A percentile compares a stretch with the other conserved stretches of the same genome.
Evolutionary conservation across 2,113 vertebrate species (phyloP).

Genomic region (Barbus barbus): DNA sequence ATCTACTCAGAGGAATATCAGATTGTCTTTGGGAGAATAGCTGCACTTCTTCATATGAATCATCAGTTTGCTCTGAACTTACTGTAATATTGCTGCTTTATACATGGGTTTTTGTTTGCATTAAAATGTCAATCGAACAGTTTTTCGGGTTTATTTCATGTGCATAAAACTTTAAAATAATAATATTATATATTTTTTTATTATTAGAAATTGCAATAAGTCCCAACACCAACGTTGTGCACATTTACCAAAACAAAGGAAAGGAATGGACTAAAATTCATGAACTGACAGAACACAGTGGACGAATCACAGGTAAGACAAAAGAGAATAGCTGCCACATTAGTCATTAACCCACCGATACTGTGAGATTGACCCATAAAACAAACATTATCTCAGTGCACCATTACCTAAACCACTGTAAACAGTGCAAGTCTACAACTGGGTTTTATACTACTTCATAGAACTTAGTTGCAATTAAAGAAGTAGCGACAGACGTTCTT

Average conservation of each 20-base stretch:
- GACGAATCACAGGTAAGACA: slow-evolving; percentile 77
- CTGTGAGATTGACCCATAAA: slow-evolving; percentile 6
- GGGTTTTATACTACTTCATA: neutral
- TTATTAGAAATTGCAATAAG: slow-evolving; percentile 76
- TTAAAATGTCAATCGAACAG: neutral
- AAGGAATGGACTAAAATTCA: slow-evolving; percentile 78
- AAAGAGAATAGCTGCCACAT: slow-evolving; percentile 28
- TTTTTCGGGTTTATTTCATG: neutral
- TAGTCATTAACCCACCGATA: slow-evolving; percentile 41
- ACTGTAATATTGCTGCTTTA: neutral
- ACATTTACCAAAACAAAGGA: slow-evolving; percentile 76
- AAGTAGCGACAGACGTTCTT: neutral
- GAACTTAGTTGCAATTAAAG: neutral
- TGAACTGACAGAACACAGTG: slow-evolving; percentile 79
- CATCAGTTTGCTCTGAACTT: neutral
- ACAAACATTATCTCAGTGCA: slow-evolving; percentile 27
- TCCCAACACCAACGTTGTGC: slow-evolving; percentile 74
- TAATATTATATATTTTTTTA: too few relatives aligned
- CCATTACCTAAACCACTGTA: neutral
- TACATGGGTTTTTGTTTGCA: neutral
- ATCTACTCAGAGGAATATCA: slow-evolving; percentile 53
- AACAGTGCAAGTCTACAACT: neutral
- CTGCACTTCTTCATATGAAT: neutral
- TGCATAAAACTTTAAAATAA: neutral
- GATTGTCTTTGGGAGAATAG: slow-evolving; percentile 50